phyloP scores from a whole-genome alignment of 2,797 vertebrate species.

The Oophaga sylvatica region DNA sequence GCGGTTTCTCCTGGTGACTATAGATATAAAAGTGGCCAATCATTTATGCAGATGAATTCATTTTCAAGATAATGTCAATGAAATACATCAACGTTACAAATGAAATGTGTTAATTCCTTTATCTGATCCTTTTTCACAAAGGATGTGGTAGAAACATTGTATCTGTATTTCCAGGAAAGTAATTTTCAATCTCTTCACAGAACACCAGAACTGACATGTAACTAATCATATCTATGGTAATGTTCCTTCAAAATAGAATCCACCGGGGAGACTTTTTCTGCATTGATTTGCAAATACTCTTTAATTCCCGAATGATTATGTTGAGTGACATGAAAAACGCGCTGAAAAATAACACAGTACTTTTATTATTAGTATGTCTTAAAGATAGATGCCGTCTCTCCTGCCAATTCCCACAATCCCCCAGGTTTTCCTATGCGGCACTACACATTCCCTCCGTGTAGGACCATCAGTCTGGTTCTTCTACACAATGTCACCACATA shows the following conservation, averaged over 20 bases:
- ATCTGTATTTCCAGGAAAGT: conserved; percentile 65
- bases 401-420: not conserved
- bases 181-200: conserved; percentile 66
- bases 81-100: conserved; percentile 47
- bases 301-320: conserved; percentile 57
- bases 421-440: not conserved
- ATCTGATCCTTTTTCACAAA: conserved; percentile 58
- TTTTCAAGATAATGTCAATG: conserved; percentile 59
- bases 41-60: conserved; percentile 2
- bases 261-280: conserved; percentile 59
- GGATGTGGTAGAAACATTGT: conserved; percentile 49
- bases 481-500: too few relatives aligned
- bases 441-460: not conserved
- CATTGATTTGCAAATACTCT: conserved; percentile 56
- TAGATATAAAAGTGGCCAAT: not conserved
- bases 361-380: not conserved
- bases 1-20: not conserved
- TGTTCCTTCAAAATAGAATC: conserved; percentile 69
- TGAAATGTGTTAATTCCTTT: conserved; percentile 42
- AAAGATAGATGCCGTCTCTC: not conserved
- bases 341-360: conserved; percentile 14
- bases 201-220: conserved; percentile 68
- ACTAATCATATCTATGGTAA: conserved; percentile 66
- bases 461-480: not conserved
- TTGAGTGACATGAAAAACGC: conserved; percentile 49